Evolutionary conservation across 1,140 invertebrate genomes (phyloP).

Genomic region (Fragariocoptes setiger): DNA sequence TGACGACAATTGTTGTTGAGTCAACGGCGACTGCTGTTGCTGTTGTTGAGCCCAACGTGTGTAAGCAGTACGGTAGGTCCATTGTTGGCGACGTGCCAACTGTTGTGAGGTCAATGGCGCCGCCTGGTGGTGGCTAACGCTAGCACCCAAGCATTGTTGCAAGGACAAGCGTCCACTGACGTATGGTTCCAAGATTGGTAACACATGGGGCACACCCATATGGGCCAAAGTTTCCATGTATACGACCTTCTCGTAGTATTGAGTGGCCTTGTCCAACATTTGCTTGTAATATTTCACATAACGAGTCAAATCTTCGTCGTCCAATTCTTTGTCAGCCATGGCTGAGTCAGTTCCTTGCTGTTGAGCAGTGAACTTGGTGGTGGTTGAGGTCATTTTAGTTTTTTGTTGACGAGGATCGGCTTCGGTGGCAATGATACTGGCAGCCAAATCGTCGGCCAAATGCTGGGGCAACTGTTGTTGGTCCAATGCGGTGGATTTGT

Average conservation of each 20-base stretch:
- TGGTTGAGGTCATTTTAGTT: too few species aligned
- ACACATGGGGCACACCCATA: constrained; percentile 6
- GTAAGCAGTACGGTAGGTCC: too few species aligned
- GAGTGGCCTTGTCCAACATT: constrained; percentile 3
- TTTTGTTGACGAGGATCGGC: background rate
- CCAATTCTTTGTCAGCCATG: background rate
- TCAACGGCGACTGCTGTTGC: background rate
- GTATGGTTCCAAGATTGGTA: constrained; percentile 6
- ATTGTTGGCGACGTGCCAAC: background rate
- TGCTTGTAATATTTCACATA: constrained; percentile 3
- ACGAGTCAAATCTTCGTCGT: constrained; percentile 2
- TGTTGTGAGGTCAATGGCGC: background rate
- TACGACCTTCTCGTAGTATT: constrained; percentile 8
- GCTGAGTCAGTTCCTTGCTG: background rate
- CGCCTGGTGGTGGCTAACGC: too few species aligned
- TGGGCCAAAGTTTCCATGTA: constrained; percentile 10
- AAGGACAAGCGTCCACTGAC: constrained; percentile 1
- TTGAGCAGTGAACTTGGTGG: background rate
- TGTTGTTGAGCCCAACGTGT: background rate
- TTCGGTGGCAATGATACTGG: background rate
- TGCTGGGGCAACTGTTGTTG: background rate
- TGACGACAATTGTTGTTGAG: background rate
- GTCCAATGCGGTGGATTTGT: background rate
- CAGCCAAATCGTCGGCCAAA: background rate
- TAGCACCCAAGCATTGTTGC: constrained; percentile 1